A percentile compares a stretch with the other conserved stretches of the same genome.
Evolutionary conservation across 2,797 vertebrate genomes (phyloP).

Genomic region (Schizopygopsis malacanthus): DNA sequence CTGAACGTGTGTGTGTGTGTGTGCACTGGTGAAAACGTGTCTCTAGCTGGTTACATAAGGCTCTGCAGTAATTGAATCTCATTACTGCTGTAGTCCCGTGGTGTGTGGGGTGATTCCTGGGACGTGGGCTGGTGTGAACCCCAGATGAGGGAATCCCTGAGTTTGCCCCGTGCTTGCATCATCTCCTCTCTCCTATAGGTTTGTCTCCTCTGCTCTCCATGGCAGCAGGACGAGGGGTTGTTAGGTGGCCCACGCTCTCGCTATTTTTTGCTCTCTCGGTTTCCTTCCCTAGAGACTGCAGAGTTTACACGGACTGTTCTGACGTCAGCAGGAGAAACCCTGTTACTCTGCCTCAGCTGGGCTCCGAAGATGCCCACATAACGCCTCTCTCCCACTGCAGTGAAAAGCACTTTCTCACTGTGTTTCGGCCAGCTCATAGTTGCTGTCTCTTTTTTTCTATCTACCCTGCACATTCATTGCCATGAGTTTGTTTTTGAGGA

Average conservation of each 20-base stretch:
- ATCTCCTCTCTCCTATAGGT: slow-evolving; percentile 24
- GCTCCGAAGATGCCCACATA: slow-evolving; percentile 8
- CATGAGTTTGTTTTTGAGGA: not conserved
- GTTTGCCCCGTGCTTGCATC: slow-evolving; percentile 57
- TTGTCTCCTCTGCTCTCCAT: slow-evolving; percentile 12
- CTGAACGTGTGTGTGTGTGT: not conserved
- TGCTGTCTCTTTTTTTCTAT: not conserved
- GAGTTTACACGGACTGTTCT: slow-evolving; percentile 43
- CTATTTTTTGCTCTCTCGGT: slow-evolving; percentile 10
- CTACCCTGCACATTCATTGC: not conserved
- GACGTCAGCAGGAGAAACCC: slow-evolving; percentile 56
- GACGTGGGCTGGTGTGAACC: slow-evolving; percentile 50
- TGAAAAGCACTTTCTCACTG: slow-evolving; percentile 20
- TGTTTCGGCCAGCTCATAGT: not conserved
- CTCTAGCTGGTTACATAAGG: slow-evolving; percentile 57
- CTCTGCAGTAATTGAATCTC: slow-evolving; percentile 63
- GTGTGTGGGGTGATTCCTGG: slow-evolving; percentile 43
- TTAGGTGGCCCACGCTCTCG: slow-evolving; percentile 9
- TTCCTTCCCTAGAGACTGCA: slow-evolving; percentile 44
- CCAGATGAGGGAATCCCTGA: slow-evolving; percentile 57
- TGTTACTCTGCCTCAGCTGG: slow-evolving; percentile 53
- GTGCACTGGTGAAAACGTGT: slow-evolving; percentile 21
- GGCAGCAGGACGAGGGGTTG: slow-evolving; percentile 27
- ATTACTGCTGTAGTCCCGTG: slow-evolving; percentile 54
- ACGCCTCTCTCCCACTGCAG: slow-evolving; percentile 12